Evolutionary conservation across 2,113 vertebrate species (phyloP), one percentile per base, ranked within the genome.

Genomic region (Passer montanus): DNA sequence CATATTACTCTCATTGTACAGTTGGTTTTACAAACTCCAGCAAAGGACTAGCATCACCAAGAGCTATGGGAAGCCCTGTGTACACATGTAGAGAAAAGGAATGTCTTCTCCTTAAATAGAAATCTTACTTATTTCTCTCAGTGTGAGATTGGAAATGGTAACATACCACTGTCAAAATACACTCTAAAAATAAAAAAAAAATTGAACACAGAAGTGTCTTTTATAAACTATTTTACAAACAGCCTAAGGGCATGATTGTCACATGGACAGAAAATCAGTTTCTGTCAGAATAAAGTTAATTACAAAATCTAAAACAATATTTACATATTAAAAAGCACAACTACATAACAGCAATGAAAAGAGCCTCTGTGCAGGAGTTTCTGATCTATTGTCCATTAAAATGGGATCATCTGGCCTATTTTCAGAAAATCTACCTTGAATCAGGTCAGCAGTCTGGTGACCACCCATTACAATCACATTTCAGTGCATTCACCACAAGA

Each of bases 351-450:
- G 7, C 21, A 78, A 43, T 35, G 24, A 24, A 87, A 77, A 70
- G 33, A 60, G 44, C 13, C 47, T 67, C 26, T 46, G 11, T 17
- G 23, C 16, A 43, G 30, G 18, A 55, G 27, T 55, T 59, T 77
- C 58, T 76, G 41, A 44, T 37, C 24, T 68, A 35, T 35, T 75
- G 33, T 52, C 35, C 79, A 49, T 46, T 74, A 63, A 77, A 87
- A 59, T 15, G 9, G 73, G 23, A 60, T 58, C 8, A 49, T 80
- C 69, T 90, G 67, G 28, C 20, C 41, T 84, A 13, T 27, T 87
- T 52, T 93, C 41, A 86, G 58, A 92, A 94, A 96, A 70, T 30
- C 39, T 74, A n/a, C 41, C 59, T 80, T 77, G 63, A 91, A 63
- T 89, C 39, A 78, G 52, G 53, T 78, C 69, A 92, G 39, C n/a